Percentiles rank a stretch among this genome's conserved stretches.
phyloP scores from a whole-genome alignment of 1,140 invertebrate genomes.

The Aplysia californica region DNA sequence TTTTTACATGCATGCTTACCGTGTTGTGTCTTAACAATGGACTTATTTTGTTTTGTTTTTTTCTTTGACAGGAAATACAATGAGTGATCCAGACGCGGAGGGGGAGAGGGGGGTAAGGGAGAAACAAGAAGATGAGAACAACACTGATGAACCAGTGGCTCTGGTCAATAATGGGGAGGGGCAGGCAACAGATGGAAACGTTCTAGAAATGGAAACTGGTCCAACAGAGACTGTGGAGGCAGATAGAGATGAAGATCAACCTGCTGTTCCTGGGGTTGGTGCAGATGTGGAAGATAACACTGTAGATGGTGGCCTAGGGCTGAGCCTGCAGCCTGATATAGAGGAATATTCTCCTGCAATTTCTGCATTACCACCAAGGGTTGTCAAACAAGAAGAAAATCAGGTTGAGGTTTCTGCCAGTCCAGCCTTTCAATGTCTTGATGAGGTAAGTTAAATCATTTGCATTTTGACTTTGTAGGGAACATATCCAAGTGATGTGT shows the following conservation, averaged over 20 bases:
- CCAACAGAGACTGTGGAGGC: neutral
- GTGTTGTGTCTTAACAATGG: too few relatives aligned
- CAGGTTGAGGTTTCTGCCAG: constrained; percentile 66
- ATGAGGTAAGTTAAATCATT: constrained; percentile 60
- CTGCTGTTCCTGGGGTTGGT: neutral
- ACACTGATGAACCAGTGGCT: too few relatives aligned
- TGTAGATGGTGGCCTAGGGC: constrained; percentile 28
- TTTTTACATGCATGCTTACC: too few relatives aligned
- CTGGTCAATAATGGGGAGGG: too few relatives aligned
- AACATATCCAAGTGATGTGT: too few relatives aligned
- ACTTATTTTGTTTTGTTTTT: too few relatives aligned
- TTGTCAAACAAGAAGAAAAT: constrained; percentile 62
- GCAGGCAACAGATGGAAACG: neutral
- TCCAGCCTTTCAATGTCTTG: constrained; percentile 65
- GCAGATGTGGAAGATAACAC: neutral
- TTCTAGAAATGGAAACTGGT: neutral
- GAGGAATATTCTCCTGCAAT: constrained; percentile 54
- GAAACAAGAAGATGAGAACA: too few relatives aligned
- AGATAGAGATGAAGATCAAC: neutral
- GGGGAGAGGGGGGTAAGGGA: too few relatives aligned
- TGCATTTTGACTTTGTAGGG: too few relatives aligned
- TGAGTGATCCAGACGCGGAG: constrained; percentile 22
- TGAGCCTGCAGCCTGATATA: constrained; percentile 25
- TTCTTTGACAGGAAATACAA: neutral
- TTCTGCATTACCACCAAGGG: constrained; percentile 60